These are phyloP conservation scores for Cosmia trapezina DNA, from an alignment of 2,888 invertebrate genomes.

Conservation along the genomic window DNA sequence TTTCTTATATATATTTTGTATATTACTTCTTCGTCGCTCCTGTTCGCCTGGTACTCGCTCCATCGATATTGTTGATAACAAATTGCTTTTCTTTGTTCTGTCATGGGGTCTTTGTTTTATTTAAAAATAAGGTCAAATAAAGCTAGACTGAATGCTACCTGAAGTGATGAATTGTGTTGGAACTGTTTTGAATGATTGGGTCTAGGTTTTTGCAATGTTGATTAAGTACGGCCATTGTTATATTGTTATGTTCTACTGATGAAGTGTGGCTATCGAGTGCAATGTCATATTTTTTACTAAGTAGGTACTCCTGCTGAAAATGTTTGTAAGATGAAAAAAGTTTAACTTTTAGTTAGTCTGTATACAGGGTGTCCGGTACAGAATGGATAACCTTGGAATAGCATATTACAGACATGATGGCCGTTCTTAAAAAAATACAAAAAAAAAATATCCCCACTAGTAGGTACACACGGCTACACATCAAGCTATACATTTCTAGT, in stretches of 20 bases:
- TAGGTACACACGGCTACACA: too few relatives aligned
- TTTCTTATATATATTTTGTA: constrained; percentile 78
- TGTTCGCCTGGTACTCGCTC: constrained; percentile 78
- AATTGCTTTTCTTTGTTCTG: constrained; percentile 88
- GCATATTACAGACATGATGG: too few relatives aligned
- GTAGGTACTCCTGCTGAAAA: background rate
- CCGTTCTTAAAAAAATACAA: too few relatives aligned
- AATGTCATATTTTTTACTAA: background rate
- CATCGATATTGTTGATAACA: constrained; percentile 88
- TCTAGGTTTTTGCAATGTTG: constrained; percentile 50
- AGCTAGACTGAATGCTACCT: constrained; percentile 54
- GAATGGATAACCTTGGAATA: too few relatives aligned
- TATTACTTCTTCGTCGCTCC: constrained; percentile 75
- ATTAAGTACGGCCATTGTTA: constrained; percentile 20
- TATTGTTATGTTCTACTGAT: background rate
- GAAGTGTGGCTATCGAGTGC: background rate
- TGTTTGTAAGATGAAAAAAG: background rate
- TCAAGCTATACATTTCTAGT: too few relatives aligned
- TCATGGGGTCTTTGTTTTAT: constrained; percentile 74
- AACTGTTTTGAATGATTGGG: constrained; percentile 41
- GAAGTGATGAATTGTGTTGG: constrained; percentile 57
- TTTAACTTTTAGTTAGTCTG: too few relatives aligned
- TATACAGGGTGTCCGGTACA: too few relatives aligned
- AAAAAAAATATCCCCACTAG: too few relatives aligned
- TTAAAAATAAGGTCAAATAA: constrained; percentile 73